Evolutionary conservation across 2,113 vertebrate genomes (phyloP), one percentile per base, ranked within the genome.

Genomic region (Phyllopteryx taeniolatus): DNA sequence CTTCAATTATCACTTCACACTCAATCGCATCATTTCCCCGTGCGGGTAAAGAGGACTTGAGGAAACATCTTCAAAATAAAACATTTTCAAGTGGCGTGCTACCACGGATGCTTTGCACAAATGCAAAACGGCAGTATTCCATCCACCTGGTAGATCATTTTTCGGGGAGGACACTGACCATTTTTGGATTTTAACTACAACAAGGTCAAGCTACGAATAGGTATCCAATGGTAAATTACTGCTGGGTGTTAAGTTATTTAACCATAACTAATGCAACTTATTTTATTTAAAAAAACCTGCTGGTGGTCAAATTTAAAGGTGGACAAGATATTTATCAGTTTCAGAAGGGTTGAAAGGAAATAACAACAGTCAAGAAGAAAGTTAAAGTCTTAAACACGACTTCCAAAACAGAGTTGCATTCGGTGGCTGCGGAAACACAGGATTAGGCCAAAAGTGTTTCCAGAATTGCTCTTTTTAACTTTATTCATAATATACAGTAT

Each of bases 11-110:
- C 61, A 75, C 35, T 42, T 39, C 35, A 31, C 73, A 76, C 79
- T 75, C 78, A 78, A 67, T 79, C 74, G 68, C 51, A 71, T 79
- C 76, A 67, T 78, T 79, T 85, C 61, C 20, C 70, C 74, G 22
- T 12, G 19, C 56, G 64, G 75, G 64, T 47, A 74, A 27, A 71
- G 61, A 76, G 60, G 75, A 78, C 67, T 56, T 67, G 77, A 75
- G 68, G 71, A 15, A 69, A 71, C 71, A 83, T 80, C 61, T 81
- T 82, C 71, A 79, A 81, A 85, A 66, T 47, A 46, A 31, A 66
- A 35, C 31, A 61, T 61, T 61, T 61, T 35, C 59, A 19, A 66
- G 64, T 65, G 61, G 42, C 12, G 12, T 46, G 57, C 49, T 14
- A 13, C 20, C 22, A 10, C n/a, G 3, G 14, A 14, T 47, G 15